Base-by-base conservation (phyloP, 2,113 vertebrate species). In the Ornithorhynchus anatinus region DNA sequence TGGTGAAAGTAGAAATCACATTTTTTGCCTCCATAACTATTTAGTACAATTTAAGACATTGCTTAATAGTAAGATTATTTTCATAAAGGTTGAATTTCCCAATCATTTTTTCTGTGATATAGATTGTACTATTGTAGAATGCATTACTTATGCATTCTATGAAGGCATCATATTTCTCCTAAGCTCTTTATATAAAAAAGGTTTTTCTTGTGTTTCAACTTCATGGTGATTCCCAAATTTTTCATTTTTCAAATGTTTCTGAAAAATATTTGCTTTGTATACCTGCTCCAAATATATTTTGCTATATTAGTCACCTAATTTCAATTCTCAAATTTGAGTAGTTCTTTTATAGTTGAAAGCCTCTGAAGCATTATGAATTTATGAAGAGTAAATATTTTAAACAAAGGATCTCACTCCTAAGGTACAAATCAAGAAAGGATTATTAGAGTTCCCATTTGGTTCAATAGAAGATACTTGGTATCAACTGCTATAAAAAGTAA, bases 61-160 rank as follows among this genome's bases (percentile, higher is more conserved):
- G 22, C 25, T 32, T 36, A 33, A 54, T 1, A 37, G 39, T 16
- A 44, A 73, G 57, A 53, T 54, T 2, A 7, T 70, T 35, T 33
- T 54, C 57, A 44, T 20, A 44, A n/a, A 27, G 32, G 6, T 40
- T 16, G 12, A 53, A 75, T 44, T 45, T 60, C 68, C 45, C 27
- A 66, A 5, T 25, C 60, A 56, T 8, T 65, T 59, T 38, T 58
- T 71, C 65, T 38, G 40, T 69, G 57, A 72, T 22, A n/a, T 69
- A 52, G 71, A 69, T 47, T 68, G n/a, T 71, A 70, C 35, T 76
- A 79, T 74, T 73, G 79, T 75, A 67, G 40, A 83, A 52, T 19
- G 57, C 23, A 45, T 77, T 44, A 29, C 37, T 27, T 61, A n/a
- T n/a, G n/a, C n/a, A n/a, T n/a, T n/a, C n/a, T n/a, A n/a, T n/a